A percentile compares a stretch with the other conserved stretches of the same genome.
Conservation (phyloP, 2,113 vertebrate species). For the Setophaga kirtlandii region DNA sequence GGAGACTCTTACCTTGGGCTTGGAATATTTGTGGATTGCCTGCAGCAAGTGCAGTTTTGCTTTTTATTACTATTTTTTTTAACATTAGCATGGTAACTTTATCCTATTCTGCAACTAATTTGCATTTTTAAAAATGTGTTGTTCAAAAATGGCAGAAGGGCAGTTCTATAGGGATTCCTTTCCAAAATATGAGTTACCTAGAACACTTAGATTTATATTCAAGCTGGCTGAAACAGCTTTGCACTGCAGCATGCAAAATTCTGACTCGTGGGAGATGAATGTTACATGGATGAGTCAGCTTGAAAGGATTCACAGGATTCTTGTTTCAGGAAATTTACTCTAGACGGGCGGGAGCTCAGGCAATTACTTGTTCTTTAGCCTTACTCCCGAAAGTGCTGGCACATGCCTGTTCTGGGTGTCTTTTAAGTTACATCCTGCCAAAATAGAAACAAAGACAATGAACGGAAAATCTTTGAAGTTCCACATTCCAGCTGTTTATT, state of each 20-base stretch:
- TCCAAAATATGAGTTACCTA: not conserved
- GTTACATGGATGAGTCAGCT: not conserved
- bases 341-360: not conserved
- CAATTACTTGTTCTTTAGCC: not conserved
- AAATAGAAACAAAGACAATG: conserved; percentile 29
- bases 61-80: not conserved
- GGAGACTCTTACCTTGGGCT: not conserved
- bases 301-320: not conserved
- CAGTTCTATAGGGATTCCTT: not conserved
- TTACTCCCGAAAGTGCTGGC: not conserved
- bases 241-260: not conserved
- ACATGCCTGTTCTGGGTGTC: not conserved
- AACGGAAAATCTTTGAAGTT: conserved; percentile 49
- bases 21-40: not conserved
- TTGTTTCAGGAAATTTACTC: not conserved
- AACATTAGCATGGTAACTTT: not conserved
- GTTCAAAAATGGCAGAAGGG: not conserved
- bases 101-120: not conserved
- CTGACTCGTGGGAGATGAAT: not conserved
- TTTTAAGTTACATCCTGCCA: not conserved
- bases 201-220: not conserved
- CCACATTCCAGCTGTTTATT: conserved; percentile 28
- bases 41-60: not conserved
- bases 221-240: not conserved
- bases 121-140: accelerated